Percentiles rank a stretch among this genome's conserved stretches.
Evolutionary conservation across 2,888 invertebrate species (phyloP).

Genomic region (Dicycla oo): DNA sequence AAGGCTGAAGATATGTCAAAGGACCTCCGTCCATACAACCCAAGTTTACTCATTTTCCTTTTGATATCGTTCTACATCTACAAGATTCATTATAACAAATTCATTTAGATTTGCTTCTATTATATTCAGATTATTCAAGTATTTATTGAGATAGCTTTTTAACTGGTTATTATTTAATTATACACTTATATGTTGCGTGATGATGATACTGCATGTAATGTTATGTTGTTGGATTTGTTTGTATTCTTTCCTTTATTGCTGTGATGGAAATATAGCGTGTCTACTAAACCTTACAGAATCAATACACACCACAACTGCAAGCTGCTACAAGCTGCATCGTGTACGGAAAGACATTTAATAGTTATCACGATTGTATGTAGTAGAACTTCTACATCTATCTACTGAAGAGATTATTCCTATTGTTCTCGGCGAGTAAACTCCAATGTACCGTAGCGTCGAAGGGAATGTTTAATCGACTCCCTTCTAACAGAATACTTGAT

Average conservation of each 20-base stretch:
- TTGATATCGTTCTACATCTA: not conserved
- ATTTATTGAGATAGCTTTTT: not conserved
- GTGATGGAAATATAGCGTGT: too few relatives aligned
- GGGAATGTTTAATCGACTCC: conserved; percentile 49
- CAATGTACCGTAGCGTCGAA: conserved; percentile 33
- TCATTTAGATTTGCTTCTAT: not conserved
- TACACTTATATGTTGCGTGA: not conserved
- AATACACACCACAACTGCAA: too few relatives aligned
- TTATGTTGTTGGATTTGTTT: too few relatives aligned
- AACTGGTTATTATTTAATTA: not conserved
- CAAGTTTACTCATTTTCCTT: not conserved
- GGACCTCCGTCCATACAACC: not conserved
- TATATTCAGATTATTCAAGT: not conserved
- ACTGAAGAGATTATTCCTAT: conserved; percentile 26
- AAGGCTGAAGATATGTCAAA: too few relatives aligned
- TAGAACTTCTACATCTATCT: not conserved
- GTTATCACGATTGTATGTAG: not conserved
- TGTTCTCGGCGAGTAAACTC: conserved; percentile 30
- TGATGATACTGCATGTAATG: too few relatives aligned
- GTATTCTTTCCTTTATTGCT: too few relatives aligned
- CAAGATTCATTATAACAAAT: not conserved
- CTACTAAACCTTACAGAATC: too few relatives aligned
- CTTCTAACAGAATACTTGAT: conserved; percentile 60
- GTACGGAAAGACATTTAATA: too few relatives aligned
- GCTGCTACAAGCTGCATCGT: too few relatives aligned